These are phyloP conservation scores for Dynastes tityus DNA, from an alignment of 2,888 invertebrate genomes.

Conservation along the genomic window DNA sequence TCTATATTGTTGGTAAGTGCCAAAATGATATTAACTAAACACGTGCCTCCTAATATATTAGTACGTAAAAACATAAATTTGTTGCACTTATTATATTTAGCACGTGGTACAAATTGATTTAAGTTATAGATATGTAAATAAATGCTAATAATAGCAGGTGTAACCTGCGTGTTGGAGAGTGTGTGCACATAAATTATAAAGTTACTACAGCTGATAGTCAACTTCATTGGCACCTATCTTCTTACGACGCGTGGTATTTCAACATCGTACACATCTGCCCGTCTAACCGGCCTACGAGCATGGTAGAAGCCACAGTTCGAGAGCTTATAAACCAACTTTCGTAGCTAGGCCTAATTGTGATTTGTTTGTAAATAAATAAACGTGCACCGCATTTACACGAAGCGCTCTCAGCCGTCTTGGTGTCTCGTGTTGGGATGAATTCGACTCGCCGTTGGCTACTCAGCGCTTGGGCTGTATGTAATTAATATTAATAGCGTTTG, in stretches of 20 bases:
- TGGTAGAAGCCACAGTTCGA: background rate
- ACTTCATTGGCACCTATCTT: background rate
- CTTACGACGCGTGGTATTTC: background rate
- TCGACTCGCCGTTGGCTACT: constrained; percentile 18
- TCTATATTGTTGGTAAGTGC: background rate
- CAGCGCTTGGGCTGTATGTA: background rate
- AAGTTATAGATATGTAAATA: constrained; percentile 38
- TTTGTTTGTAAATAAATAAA: constrained; percentile 21
- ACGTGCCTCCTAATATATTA: constrained; percentile 13
- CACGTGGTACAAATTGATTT: constrained; percentile 33
- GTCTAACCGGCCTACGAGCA: background rate
- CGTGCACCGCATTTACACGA: constrained; percentile 6
- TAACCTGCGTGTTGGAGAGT: constrained; percentile 19
- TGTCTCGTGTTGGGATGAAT: background rate
- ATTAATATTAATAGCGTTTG: constrained; percentile 32
- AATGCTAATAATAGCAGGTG: constrained; percentile 46
- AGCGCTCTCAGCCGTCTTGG: background rate
- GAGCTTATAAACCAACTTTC: background rate
- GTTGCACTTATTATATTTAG: constrained; percentile 2
- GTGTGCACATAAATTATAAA: constrained; percentile 38
- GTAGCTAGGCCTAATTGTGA: background rate
- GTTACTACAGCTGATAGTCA: constrained; percentile 33
- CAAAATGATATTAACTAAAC: background rate
- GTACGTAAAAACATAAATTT: constrained; percentile 17
- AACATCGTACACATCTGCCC: constrained; percentile 4